These are phyloP conservation scores for Ctenosaura bakeri DNA, from an alignment of 2,797 vertebrate genomes.

Conservation along the genomic window DNA sequence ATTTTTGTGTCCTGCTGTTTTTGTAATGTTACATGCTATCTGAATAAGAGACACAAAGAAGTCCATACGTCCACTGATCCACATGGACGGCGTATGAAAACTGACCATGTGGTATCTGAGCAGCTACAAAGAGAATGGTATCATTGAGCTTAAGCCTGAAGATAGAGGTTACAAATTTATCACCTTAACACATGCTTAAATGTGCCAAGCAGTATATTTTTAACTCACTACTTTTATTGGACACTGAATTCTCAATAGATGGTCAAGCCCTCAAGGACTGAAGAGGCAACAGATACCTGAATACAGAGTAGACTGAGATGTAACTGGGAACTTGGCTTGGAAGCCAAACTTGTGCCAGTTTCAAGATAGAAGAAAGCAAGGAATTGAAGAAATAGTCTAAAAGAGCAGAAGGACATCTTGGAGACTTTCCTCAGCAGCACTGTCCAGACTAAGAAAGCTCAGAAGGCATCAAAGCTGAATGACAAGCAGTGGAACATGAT, in stretches of 20 bases:
- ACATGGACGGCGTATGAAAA: background rate
- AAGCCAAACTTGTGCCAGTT: background rate
- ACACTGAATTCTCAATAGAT: background rate
- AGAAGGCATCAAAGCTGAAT: background rate
- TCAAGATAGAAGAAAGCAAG: background rate
- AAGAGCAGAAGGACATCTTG: background rate
- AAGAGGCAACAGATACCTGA: background rate
- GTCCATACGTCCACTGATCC: background rate
- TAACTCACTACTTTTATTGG: background rate
- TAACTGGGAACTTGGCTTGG: background rate
- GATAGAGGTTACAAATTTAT: no score
- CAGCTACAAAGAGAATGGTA: background rate
- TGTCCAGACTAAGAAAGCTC: background rate
- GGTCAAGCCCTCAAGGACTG: background rate
- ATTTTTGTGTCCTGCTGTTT: background rate
- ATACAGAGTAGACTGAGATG: background rate
- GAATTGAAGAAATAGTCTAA: background rate
- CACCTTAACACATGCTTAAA: background rate
- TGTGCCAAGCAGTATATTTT: background rate
- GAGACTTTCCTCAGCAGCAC: background rate
- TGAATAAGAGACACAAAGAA: background rate
- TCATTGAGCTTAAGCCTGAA: no score
- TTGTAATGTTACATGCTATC: background rate
- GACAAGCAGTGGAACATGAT: background rate
- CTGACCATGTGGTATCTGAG: background rate